Percentiles rank a stretch among this genome's conserved stretches.
phyloP scores from a whole-genome alignment of 1,140 invertebrate genomes.

The Antheraea pernyi region DNA sequence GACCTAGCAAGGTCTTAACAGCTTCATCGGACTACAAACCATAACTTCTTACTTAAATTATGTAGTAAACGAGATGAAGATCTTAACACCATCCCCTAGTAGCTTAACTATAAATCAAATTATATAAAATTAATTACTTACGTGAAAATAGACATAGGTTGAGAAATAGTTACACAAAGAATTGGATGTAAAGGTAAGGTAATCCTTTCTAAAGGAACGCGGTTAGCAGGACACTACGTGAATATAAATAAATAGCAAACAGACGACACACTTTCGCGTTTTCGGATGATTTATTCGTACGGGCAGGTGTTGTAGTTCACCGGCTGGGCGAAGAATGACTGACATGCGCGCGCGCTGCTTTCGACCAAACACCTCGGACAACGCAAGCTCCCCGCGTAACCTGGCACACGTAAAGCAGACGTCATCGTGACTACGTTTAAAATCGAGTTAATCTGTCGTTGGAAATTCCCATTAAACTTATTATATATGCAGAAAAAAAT shows the following conservation, averaged over 20 bases:
- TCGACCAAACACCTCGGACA: slow-evolving; percentile 16
- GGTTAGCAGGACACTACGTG: slow-evolving; percentile 33
- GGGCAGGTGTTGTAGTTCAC: slow-evolving; percentile 44
- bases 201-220: slow-evolving; percentile 43
- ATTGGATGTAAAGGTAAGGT: slow-evolving; percentile 36
- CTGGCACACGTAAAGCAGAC: slow-evolving; percentile 39
- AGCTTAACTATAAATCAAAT: background rate
- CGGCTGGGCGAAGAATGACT: slow-evolving; percentile 40
- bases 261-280: slow-evolving; percentile 52
- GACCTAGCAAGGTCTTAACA: too few species aligned
- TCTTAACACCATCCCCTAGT: background rate
- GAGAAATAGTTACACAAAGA: slow-evolving; percentile 23
- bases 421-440: slow-evolving; percentile 17
- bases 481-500: too few species aligned
- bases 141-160: slow-evolving; percentile 31
- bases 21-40: too few species aligned
- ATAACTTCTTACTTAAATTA: too few species aligned
- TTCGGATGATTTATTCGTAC: slow-evolving; percentile 37
- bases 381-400: slow-evolving; percentile 30
- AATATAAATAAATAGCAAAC: slow-evolving; percentile 55
- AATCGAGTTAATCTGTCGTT: background rate
- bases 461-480: background rate
- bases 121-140: slow-evolving; percentile 30
- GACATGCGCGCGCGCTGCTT: slow-evolving; percentile 32
- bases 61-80: too few species aligned